These are phyloP conservation scores for Germaria angustata DNA, from an alignment of 2,888 invertebrate species.

Conservation along the genomic window DNA sequence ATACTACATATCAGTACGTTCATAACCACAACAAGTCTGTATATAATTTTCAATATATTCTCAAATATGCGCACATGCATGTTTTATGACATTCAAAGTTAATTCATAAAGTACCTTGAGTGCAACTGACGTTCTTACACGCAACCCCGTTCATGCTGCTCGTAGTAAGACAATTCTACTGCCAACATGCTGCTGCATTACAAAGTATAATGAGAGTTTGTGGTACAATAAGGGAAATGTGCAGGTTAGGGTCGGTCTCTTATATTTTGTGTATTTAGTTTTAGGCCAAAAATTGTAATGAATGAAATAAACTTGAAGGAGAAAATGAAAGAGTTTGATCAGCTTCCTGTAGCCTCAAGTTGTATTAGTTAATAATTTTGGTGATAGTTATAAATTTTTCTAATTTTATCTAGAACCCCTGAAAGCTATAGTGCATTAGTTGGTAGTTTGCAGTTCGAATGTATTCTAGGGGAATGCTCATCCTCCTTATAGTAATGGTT, in stretches of 20 bases:
- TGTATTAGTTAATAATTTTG: no score
- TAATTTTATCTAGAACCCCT: no score
- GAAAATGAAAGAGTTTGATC: no score
- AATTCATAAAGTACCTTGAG: conserved; percentile 72
- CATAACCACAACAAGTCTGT: conserved; percentile 54
- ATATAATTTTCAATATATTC: conserved; percentile 52
- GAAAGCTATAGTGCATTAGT: no score
- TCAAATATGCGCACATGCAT: conserved; percentile 42
- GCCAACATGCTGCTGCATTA: conserved; percentile 30
- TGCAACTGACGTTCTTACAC: conserved; percentile 75
- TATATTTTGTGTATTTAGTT: background rate
- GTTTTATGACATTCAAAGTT: conserved; percentile 54
- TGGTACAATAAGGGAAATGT: background rate
- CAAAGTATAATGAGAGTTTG: conserved; percentile 48
- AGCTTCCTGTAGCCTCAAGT: no score
- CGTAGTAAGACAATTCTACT: conserved; percentile 45
- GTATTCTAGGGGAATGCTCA: no score
- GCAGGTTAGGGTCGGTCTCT: background rate
- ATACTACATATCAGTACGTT: conserved; percentile 8
- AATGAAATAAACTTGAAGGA: background rate
- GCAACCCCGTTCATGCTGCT: conserved; percentile 67
- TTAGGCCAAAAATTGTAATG: background rate
- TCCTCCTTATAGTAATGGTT: no score
- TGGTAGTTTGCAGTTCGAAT: no score
- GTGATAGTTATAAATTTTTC: no score